Conservation (phyloP, 2,797 vertebrate genomes). For the Melanogrammus aeglefinus region DNA sequence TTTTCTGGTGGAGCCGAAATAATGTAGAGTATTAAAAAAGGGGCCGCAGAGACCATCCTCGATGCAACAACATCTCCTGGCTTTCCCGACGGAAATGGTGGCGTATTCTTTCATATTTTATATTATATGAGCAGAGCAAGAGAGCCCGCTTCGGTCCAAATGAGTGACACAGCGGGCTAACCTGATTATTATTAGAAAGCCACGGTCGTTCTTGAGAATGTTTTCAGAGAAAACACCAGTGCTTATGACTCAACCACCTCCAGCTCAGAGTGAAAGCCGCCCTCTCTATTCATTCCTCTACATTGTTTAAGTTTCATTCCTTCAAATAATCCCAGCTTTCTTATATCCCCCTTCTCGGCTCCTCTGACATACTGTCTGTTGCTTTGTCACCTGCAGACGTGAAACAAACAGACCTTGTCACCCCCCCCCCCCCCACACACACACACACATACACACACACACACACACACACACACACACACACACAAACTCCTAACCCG, state of each 20-base stretch:
- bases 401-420: conserved; percentile 77
- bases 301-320: conserved; percentile 9
- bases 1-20: conserved; percentile 1
- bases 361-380: conserved; percentile 37
- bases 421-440: conserved; percentile 23
- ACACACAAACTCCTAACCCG: not conserved
- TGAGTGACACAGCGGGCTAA: conserved; percentile 27
- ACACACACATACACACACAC: no score
- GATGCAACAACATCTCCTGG: not conserved
- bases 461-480: no score
- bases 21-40: not conserved
- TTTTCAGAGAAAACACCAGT: conserved; percentile 49
- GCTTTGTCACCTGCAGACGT: conserved; percentile 69
- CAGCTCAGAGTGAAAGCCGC: not conserved
- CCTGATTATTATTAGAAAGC: conserved; percentile 24
- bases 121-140: conserved; percentile 18
- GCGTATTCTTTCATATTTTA: conserved; percentile 31
- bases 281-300: not conserved
- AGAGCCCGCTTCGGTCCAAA: conserved; percentile 20
- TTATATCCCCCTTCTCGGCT: conserved; percentile 9
- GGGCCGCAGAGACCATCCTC: not conserved
- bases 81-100: not conserved
- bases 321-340: conserved; percentile 8
- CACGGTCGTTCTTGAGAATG: conserved; percentile 25
- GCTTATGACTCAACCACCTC: conserved; percentile 8